Evolutionary conservation across 2,888 invertebrate species (phyloP), one percentile per base, ranked within the genome.

Genomic region (Buathra laborator): DNA sequence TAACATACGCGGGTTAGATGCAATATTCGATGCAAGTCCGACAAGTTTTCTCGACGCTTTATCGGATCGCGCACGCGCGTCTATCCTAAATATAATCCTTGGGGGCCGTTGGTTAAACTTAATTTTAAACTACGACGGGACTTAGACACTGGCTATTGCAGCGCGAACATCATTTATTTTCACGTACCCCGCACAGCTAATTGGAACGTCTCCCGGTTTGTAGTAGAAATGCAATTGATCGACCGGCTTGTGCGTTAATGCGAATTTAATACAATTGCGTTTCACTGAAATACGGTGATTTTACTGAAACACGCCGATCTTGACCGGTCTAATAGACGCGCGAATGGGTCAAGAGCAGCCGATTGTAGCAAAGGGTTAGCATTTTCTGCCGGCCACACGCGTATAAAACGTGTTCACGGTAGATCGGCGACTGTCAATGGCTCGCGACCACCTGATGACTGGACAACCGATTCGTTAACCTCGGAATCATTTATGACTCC

Each of bases 61-160:
- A 92, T 91, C 88, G 89, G 87, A 92, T 92, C 90, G 92, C 93
- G 93, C 93, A 89, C 89, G 93, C 93, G 93, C 92, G 89, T 76
- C 89, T 9, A 87, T 79, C 89, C 93, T 93, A 93, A 93, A 93
- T 93, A 93, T 93, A 93, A 89, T 88, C 90, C 89, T 87, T 85
- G 87, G 89, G 90, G 91, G 91, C 91, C 90, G 91, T 88, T 89
- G 82, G 90, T 89, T 87, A 88, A 89, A 88, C 87, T 90, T 92
- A 90, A 91, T 91, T 90, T 91, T 91, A 91, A 91, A 91, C 89
- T 82, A n/a, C 85, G 83, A 86, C 82, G 80, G 81, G 78, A 86
- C 81, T 66, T 51, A 46, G 74, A 81, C 43, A 7, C 66, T 51
- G 66, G 32, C 56, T 29, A 10, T 12, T 48, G 62, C 76, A 53